Conservation (phyloP, 2,113 vertebrate species). For the Indri indri region DNA sequence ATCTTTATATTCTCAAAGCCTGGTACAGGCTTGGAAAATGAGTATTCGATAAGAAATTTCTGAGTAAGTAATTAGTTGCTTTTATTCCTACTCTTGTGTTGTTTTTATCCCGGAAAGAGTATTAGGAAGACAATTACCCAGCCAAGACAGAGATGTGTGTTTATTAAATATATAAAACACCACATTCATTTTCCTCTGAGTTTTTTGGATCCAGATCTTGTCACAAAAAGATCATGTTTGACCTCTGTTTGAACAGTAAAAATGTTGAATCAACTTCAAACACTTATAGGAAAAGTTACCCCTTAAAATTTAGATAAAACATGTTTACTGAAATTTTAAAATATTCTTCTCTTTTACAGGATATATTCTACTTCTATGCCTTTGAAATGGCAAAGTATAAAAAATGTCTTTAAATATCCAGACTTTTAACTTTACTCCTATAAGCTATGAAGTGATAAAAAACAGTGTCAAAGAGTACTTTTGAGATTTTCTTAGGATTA, state of each 20-base stretch:
- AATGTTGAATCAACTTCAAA: background rate
- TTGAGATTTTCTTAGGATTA: background rate
- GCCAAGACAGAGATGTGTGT: background rate
- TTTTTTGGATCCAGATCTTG: background rate
- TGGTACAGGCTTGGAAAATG: background rate
- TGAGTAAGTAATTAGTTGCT: background rate
- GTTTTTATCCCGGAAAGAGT: background rate
- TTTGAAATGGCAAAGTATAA: background rate
- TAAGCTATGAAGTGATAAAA: background rate
- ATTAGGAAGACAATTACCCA: background rate
- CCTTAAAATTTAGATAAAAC: background rate
- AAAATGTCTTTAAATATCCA: background rate
- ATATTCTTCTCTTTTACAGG: background rate
- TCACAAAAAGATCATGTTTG: background rate
- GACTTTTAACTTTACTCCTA: background rate
- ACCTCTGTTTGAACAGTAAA: background rate
- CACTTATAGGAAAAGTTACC: background rate
- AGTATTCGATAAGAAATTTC: background rate
- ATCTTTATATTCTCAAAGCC: background rate
- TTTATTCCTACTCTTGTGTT: background rate
- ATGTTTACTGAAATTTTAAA: background rate
- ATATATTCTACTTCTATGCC: background rate
- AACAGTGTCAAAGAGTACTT: background rate
- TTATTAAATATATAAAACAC: background rate
- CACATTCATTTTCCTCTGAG: background rate